Percentiles rank a stretch among this genome's conserved stretches.
Conservation (phyloP, 2,113 vertebrate genomes). For the Raja brachyura region DNA sequence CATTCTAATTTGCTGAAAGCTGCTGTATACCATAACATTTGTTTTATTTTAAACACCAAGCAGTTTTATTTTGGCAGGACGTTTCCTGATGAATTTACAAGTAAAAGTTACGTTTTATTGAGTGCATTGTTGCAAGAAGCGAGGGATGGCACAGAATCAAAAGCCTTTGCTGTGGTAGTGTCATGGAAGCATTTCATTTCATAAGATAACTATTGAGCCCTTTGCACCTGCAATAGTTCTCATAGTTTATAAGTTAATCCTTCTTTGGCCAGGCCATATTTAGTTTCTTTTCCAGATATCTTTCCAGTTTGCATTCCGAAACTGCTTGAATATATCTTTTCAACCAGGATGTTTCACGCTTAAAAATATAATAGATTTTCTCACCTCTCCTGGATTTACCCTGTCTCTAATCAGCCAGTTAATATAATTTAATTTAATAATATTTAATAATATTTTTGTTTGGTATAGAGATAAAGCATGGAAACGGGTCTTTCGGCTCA, state of each 20-base stretch:
- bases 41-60: background rate
- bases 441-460: too few species aligned
- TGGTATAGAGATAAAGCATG: too few species aligned
- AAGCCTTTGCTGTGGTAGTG: background rate
- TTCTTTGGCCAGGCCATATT: background rate
- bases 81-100: background rate
- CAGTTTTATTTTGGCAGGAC: background rate
- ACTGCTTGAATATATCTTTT: background rate
- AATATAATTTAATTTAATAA: too few species aligned
- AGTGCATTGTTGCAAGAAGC: background rate
- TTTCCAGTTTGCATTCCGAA: background rate
- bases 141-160: background rate
- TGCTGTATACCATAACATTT: background rate
- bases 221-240: background rate
- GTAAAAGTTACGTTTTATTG: constrained; percentile 7
- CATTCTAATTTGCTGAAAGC: background rate
- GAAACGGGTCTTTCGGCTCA: too few species aligned
- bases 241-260: background rate
- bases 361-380: background rate
- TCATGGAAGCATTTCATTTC: background rate
- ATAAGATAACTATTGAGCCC: background rate
- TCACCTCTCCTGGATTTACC: background rate
- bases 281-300: background rate
- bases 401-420: background rate
- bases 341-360: background rate